Conservation (phyloP, 92 coral and sea anemone species). For the Zoanthus gigantus region DNA sequence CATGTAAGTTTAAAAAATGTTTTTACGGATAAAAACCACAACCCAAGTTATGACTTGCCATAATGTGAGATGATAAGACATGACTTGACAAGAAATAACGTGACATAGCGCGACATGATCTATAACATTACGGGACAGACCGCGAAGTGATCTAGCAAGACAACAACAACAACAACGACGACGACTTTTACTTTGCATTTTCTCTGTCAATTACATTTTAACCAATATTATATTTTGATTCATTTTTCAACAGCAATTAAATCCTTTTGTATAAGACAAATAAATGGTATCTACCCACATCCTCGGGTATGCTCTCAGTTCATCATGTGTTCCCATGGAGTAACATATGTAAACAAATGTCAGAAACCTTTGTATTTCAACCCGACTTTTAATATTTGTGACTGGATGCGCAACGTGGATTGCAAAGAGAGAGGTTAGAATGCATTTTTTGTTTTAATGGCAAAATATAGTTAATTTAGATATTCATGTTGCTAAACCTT, state of each 20-base stretch:
- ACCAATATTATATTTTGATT: neutral
- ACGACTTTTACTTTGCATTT: too few relatives aligned
- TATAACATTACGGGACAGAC: too few relatives aligned
- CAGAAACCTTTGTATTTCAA: neutral
- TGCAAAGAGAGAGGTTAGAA: neutral
- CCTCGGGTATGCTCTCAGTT: constrained; percentile 12
- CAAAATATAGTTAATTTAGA: too few relatives aligned
- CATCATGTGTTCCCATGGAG: constrained; percentile 5
- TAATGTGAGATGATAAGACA: too few relatives aligned
- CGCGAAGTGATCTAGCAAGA: too few relatives aligned
- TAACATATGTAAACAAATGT: neutral
- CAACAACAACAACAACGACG: too few relatives aligned
- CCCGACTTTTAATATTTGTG: neutral
- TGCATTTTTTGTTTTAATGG: neutral
- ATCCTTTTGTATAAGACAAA: neutral
- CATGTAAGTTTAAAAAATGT: neutral
- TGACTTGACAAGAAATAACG: too few relatives aligned
- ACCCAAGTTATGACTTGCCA: too few relatives aligned
- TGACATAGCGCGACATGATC: too few relatives aligned
- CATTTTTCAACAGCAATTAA: constrained; percentile 1
- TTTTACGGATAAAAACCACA: too few relatives aligned
- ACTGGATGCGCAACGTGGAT: constrained; percentile 27
- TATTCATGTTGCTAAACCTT: too few relatives aligned
- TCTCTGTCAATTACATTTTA: neutral
- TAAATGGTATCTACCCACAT: constrained; percentile 22